Base-by-base conservation (phyloP, 2,797 vertebrate species). In the Momotus momota region DNA sequence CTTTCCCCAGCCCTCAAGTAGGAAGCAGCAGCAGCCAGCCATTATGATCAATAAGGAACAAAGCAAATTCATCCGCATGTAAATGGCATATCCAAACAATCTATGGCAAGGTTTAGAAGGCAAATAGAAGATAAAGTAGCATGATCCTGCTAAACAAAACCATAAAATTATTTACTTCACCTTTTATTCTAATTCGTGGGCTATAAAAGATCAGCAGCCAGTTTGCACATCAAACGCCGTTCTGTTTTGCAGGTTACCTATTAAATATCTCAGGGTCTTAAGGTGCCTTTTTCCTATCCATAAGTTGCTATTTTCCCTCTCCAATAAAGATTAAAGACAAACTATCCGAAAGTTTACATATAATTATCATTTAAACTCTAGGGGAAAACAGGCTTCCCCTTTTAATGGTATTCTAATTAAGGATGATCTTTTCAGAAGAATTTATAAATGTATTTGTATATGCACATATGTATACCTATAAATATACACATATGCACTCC, bases 111-210 rank as follows among this genome's bases (percentile, higher is more conserved):
- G 38, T 80, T 81, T 74, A 85, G 43, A 79, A 88, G 29, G 9
- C 58, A 95, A 92, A 90, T 20, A 95, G 35, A 75, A 87, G 16
- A 33, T 60, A 72, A 94, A 74, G 70, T n/a, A 71, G 5, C 14
- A 41, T 35, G 33, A 80, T 41, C 26, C 65, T 80, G 17, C 35
- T 41, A 72, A 80, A 91, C 43, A 84, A 67, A 40, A 81, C 18
- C 31, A 74, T 33, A 49, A 92, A 87, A 75, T 54, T 4, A 88
- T 81, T 79, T 41, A 67, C 31, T 89, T 84, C 72, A 57, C 35
- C 27, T 51, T 70, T 74, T 61, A 27, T 27, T 82, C 23, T 93
- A 86, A 87, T 87, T 75, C 51, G 35, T 22, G 40, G 41, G 29
- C 52, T 86, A 41, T 52, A 52, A 74, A 86, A 95, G 43, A 66